These are phyloP conservation scores for Coregonus clupeaformis DNA, from an alignment of 2,113 vertebrate genomes.

Conservation along the genomic window DNA sequence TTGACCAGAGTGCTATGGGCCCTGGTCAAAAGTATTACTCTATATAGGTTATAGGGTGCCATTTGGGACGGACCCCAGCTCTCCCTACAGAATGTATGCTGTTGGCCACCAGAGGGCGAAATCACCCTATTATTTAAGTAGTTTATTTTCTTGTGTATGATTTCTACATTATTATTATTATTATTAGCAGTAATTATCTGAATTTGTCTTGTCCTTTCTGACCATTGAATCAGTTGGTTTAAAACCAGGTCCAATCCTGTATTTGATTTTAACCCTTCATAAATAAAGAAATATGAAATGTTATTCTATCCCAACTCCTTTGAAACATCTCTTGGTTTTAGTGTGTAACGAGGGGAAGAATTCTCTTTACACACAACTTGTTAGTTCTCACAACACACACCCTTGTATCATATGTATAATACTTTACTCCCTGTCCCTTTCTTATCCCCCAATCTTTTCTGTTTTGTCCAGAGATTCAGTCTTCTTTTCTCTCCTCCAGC, in stretches of 20 bases:
- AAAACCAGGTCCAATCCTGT: not conserved
- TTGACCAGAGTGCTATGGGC: too few relatives aligned
- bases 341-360: not conserved
- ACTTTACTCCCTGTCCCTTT: not conserved
- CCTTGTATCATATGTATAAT: not conserved
- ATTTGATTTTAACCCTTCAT: not conserved
- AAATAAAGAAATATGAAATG: not conserved
- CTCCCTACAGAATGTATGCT: not conserved
- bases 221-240: not conserved
- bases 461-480: slow-evolving; percentile 28
- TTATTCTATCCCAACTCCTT: not conserved
- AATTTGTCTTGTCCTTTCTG: not conserved
- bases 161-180: not conserved
- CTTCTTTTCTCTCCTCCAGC: slow-evolving; percentile 44
- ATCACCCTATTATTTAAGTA: slow-evolving; percentile 24
- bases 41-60: too few relatives aligned
- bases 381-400: not conserved
- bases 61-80: not conserved
- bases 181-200: not conserved
- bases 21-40: slow-evolving; percentile 1
- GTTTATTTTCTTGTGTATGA: not conserved
- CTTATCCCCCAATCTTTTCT: not conserved
- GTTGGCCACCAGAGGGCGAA: slow-evolving; percentile 61
- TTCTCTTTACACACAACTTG: not conserved
- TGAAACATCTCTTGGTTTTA: not conserved